Evolutionary conservation across 2,888 invertebrate species (phyloP), one percentile per base, ranked within the genome.

Genomic region (Endotricha flammealis): DNA sequence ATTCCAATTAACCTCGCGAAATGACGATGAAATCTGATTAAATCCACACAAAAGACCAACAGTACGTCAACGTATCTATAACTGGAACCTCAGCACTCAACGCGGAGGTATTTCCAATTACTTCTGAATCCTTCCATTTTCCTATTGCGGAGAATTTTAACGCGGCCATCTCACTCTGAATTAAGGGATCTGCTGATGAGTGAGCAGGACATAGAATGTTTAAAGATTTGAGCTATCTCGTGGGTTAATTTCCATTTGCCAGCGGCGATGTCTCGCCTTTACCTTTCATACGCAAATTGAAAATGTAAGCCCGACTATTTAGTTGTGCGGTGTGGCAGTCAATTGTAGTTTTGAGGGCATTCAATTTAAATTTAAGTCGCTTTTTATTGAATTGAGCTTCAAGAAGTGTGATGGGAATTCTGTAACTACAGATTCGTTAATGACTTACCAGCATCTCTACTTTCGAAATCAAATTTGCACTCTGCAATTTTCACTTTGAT

Each of bases 71-170:
- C 64, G 63, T 69, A 65, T 71, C 72, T 71, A 67, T 75, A 71
- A 64, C 58, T 57, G 53, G 62, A 69, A 78, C 77, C 81, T 75
- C 81, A 64, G 70, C 57, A 70, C 72, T 80, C 79, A 77, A 81
- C 79, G 73, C 68, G 53, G 68, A 79, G 85, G 86, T 81, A 87
- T 87, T 87, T 86, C 79, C 87, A 87, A 87, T 87, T 87, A 87
- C 81, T 78, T 76, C 73, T 68, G 72, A 81, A 85, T 80, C 82
- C 82, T 75, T 74, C 79, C 78, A 78, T 80, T 80, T 82, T 75
- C 75, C 74, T 66, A 64, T 71, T 54, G 57, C 65, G 52, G 65
- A 64, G 69, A 75, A 77, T 75, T 80, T 82, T 76, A 77, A 73
- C 67, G 66, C 53, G 39, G 43, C 69, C 53, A 37, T 83, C 82